These are phyloP conservation scores for Deladenus siricidicola DNA, from an alignment of 2,888 invertebrate species.

Conservation along the genomic window DNA sequence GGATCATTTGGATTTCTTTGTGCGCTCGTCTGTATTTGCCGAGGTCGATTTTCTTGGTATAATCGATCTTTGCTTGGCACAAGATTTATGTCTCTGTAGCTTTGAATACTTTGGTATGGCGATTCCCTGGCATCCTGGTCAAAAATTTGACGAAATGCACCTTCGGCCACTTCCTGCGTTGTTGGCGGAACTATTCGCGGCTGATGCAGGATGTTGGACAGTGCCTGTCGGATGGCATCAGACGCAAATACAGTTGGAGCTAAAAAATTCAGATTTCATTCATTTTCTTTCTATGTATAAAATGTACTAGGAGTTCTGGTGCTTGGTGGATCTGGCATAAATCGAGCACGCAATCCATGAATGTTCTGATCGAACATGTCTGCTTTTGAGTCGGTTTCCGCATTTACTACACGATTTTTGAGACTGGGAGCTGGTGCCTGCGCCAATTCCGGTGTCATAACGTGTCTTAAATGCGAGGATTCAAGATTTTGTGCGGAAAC, in stretches of 20 bases:
- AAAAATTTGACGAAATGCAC: not conserved
- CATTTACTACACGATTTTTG: slow-evolving; percentile 1
- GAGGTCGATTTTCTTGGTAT: not conserved
- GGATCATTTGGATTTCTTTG: slow-evolving; percentile 2
- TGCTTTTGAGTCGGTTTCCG: not conserved
- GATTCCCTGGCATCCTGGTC: not conserved
- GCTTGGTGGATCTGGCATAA: slow-evolving; percentile 1
- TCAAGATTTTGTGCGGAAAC: not conserved
- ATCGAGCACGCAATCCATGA: not conserved
- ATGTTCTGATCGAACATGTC: no score
- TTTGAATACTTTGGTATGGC: not conserved
- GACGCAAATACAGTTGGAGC: slow-evolving; percentile 6
- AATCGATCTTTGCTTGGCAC: no score
- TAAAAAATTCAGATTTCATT: not conserved
- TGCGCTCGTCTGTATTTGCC: no score
- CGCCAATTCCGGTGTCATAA: not conserved
- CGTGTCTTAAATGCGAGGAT: not conserved
- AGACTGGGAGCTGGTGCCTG: not conserved
- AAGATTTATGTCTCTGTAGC: no score
- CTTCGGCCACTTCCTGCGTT: not conserved
- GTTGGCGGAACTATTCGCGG: not conserved
- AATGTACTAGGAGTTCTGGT: no score
- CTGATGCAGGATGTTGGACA: slow-evolving; percentile 2
- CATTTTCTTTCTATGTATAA: not conserved
- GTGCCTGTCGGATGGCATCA: slow-evolving; percentile 4